Percentiles rank a stretch among this genome's conserved stretches.
phyloP scores from a whole-genome alignment of 1,140 invertebrate species.

The Hyphantria cunea region DNA sequence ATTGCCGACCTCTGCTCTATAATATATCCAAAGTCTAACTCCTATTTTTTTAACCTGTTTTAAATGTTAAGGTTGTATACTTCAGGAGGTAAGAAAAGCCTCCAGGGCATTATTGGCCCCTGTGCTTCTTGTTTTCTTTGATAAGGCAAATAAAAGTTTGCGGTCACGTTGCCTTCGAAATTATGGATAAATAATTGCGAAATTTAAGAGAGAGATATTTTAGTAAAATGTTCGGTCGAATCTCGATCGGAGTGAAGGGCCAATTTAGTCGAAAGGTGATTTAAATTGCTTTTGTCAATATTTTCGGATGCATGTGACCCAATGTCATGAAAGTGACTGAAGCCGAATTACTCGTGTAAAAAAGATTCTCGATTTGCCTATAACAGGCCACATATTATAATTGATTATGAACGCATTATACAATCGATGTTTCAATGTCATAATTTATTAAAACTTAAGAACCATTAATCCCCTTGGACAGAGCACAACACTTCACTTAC shows the following conservation, averaged over 20 bases:
- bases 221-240: slow-evolving; percentile 34
- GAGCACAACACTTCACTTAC: slow-evolving; percentile 14
- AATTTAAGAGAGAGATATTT: slow-evolving; percentile 55
- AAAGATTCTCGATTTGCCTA: slow-evolving; percentile 45
- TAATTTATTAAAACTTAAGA: slow-evolving; percentile 36
- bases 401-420: slow-evolving; percentile 39
- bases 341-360: slow-evolving; percentile 61
- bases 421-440: slow-evolving; percentile 47
- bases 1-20: slow-evolving; percentile 46
- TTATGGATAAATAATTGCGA: slow-evolving; percentile 39
- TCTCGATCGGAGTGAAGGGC: slow-evolving; percentile 29
- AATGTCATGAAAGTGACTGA: slow-evolving; percentile 42
- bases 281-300: slow-evolving; percentile 40
- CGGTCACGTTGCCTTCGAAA: slow-evolving; percentile 39
- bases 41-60: slow-evolving; percentile 81
- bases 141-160: slow-evolving; percentile 43
- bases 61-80: slow-evolving; percentile 77
- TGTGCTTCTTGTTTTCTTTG: slow-evolving; percentile 79
- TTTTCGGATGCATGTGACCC: slow-evolving; percentile 45
- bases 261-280: slow-evolving; percentile 34
- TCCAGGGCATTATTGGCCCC: slow-evolving; percentile 62
- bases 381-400: slow-evolving; percentile 38
- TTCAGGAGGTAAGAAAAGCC: slow-evolving; percentile 51
- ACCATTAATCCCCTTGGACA: slow-evolving; percentile 3
- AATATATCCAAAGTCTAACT: slow-evolving; percentile 79